A percentile compares a stretch with the other conserved stretches of the same genome.
Conservation (phyloP, 2,888 invertebrate species). For the Arctia plantaginis region DNA sequence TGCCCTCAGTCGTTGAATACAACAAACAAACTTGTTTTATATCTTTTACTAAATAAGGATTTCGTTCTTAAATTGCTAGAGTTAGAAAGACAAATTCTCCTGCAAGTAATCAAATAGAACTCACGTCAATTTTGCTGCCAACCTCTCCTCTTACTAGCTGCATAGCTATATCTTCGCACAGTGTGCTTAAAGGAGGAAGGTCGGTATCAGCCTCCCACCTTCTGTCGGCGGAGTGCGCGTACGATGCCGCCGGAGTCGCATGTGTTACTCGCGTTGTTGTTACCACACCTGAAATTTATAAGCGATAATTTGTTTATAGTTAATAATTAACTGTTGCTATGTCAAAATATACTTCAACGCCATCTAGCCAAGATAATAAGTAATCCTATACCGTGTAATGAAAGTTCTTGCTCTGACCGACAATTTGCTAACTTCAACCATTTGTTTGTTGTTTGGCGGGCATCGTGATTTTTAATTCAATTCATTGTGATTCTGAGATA, state of each 20-base stretch:
- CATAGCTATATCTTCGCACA: constrained; percentile 90
- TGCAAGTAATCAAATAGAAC: constrained; percentile 29
- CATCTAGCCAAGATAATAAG: background rate
- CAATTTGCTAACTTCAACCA: background rate
- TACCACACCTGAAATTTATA: constrained; percentile 85
- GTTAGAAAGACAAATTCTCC: too few relatives aligned
- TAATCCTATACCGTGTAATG: background rate
- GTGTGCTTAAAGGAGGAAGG: constrained; percentile 79
- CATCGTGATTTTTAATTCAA: background rate
- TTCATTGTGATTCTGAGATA: background rate
- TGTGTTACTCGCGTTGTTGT: constrained; percentile 93
- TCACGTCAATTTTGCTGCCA: constrained; percentile 90
- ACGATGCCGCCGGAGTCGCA: constrained; percentile 91
- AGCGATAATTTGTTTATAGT: background rate
- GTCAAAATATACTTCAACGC: background rate
- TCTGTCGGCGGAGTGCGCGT: constrained; percentile 90
- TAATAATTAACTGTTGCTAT: background rate
- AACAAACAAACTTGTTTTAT: too few relatives aligned
- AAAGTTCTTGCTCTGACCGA: background rate
- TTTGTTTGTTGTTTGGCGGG: background rate
- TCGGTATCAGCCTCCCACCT: constrained; percentile 91
- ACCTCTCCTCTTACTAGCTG: constrained; percentile 89
- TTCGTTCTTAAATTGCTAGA: too few relatives aligned
- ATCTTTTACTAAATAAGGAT: too few relatives aligned
- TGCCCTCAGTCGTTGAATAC: too few relatives aligned